phyloP scores from a whole-genome alignment of 2,888 invertebrate species.

The Tachina lurida region DNA sequence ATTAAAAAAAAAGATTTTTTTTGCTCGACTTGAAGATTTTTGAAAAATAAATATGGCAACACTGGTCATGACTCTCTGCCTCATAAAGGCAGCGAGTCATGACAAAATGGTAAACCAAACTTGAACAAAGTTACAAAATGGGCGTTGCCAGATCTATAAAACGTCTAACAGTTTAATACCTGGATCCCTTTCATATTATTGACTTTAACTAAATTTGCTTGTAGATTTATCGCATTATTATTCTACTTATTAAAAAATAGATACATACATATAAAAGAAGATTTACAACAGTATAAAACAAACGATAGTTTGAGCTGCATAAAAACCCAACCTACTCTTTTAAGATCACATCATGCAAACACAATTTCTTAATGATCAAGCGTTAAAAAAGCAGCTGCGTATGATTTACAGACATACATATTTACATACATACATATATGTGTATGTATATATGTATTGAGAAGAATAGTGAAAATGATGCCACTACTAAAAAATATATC shows the following conservation, averaged over 20 bases:
- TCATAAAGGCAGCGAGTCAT: too few relatives aligned
- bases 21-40: too few relatives aligned
- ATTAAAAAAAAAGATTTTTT: too few relatives aligned
- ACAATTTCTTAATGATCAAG: slow-evolving; percentile 21
- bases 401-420: not conserved
- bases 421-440: too few relatives aligned
- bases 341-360: not conserved
- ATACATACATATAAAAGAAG: not conserved
- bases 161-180: too few relatives aligned
- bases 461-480: slow-evolving; percentile 2
- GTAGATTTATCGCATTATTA: not conserved
- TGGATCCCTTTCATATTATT: too few relatives aligned
- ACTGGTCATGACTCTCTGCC: too few relatives aligned
- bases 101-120: too few relatives aligned
- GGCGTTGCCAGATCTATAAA: too few relatives aligned
- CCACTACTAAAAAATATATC: not conserved
- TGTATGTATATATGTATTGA: not conserved
- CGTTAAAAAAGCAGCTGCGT: not conserved
- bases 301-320: not conserved
- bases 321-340: slow-evolving; percentile 16
- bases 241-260: not conserved
- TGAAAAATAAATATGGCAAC: too few relatives aligned
- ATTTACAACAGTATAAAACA: not conserved
- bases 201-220: too few relatives aligned
- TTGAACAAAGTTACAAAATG: too few relatives aligned